Evolutionary conservation across 2,888 invertebrate species (phyloP).

Genomic region (Tholera decimalis): DNA sequence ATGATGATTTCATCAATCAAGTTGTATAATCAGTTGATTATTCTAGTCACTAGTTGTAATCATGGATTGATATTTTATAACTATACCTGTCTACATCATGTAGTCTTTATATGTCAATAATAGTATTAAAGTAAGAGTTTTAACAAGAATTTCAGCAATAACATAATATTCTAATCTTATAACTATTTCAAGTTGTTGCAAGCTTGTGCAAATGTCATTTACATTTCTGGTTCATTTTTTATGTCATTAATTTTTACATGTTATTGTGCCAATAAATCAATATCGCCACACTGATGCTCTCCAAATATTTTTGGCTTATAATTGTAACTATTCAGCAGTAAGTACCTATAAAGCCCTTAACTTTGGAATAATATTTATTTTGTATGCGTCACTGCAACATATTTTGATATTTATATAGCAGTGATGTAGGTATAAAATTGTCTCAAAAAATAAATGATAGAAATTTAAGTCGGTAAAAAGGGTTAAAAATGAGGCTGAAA

Average conservation of each 20-base stretch:
- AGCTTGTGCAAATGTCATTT: too few species aligned
- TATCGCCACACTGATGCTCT: not conserved
- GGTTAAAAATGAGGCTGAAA: conserved; percentile 15
- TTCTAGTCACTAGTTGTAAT: not conserved
- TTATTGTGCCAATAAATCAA: not conserved
- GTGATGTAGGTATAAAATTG: not conserved
- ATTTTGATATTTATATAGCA: not conserved
- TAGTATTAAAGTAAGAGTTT: too few species aligned
- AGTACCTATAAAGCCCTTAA: not conserved
- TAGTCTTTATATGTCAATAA: not conserved
- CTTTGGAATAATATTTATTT: conserved; percentile 3
- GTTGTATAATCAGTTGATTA: not conserved
- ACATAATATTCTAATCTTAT: not conserved
- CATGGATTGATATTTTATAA: not conserved
- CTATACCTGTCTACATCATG: not conserved
- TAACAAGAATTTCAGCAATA: too few species aligned
- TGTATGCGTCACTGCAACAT: conserved; percentile 1
- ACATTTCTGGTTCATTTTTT: too few species aligned
- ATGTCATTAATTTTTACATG: not conserved
- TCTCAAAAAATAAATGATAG: not conserved
- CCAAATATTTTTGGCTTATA: too few species aligned
- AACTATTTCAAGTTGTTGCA: not conserved
- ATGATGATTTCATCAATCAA: too few species aligned
- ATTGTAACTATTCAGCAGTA: not conserved
- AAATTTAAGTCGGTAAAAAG: not conserved